Percentiles rank a stretch among this genome's conserved stretches.
phyloP scores from a whole-genome alignment of 2,888 invertebrate species.

The Tetheella fluctuosa region DNA sequence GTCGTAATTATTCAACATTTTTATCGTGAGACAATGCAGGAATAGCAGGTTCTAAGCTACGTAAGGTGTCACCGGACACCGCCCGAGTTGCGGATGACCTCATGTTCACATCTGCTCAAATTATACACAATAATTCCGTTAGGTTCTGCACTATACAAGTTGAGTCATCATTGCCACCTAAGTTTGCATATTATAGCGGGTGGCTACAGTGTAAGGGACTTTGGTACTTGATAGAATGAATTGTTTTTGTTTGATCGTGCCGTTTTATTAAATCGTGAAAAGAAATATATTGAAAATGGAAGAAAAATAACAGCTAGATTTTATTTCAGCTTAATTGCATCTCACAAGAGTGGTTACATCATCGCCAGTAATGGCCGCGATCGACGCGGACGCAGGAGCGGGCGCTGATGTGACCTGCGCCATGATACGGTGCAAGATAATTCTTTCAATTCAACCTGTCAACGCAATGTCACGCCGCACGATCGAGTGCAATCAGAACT shows the following conservation, averaged over 20 bases:
- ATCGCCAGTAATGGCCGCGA: constrained; percentile 11
- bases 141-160: neutral
- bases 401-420: constrained; percentile 20
- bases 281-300: too few species aligned
- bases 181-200: too few species aligned
- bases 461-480: neutral
- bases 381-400: constrained; percentile 18
- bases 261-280: too few species aligned
- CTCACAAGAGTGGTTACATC: constrained; percentile 17
- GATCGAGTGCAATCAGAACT: constrained; percentile 2
- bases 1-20: too few species aligned
- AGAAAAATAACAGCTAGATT: too few species aligned
- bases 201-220: too few species aligned
- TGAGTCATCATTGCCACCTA: neutral
- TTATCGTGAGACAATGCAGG: too few species aligned
- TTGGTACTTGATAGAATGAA: too few species aligned
- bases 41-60: too few species aligned
- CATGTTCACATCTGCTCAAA: constrained; percentile 36
- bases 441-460: constrained; percentile 28
- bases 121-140: constrained; percentile 20
- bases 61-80: constrained; percentile 13
- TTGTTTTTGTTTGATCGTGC: too few species aligned
- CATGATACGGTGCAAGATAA: constrained; percentile 19
- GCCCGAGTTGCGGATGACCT: constrained; percentile 28
- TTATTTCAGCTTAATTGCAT: too few species aligned